Evolutionary conservation across 2,797 vertebrate species (phyloP).

Genomic region (Rhabdomys pumilio): DNA sequence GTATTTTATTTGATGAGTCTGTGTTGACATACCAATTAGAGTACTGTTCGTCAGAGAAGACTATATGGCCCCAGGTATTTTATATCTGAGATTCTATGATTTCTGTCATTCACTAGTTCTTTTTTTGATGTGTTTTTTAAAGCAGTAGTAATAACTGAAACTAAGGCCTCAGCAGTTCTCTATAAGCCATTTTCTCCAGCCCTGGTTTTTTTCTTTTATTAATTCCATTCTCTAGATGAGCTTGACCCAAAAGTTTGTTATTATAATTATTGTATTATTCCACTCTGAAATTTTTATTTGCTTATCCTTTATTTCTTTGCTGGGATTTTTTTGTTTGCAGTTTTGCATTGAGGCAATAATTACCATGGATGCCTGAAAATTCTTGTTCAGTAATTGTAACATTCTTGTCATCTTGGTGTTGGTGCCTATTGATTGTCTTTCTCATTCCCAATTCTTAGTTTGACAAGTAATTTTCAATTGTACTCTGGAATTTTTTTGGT

Average conservation of each 20-base stretch:
- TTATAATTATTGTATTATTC: conserved; percentile 29
- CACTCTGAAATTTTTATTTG: conserved; percentile 49
- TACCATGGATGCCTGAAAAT: conserved; percentile 46
- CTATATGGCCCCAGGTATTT: background rate
- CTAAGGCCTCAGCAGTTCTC: background rate
- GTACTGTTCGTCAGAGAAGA: background rate
- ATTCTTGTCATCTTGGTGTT: conserved; percentile 54
- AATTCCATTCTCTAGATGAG: conserved; percentile 56
- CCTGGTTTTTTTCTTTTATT: background rate
- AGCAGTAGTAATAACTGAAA: conserved; percentile 6
- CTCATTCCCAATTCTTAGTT: background rate
- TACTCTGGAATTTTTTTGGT: conserved; percentile 33
- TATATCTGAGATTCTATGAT: background rate
- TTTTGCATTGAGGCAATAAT: conserved; percentile 56
- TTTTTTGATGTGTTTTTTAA: background rate
- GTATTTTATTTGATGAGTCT: background rate
- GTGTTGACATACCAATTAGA: background rate
- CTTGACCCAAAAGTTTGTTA: conserved; percentile 41
- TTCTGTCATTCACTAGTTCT: background rate
- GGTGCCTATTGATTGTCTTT: conserved; percentile 27
- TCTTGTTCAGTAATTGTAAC: conserved; percentile 50
- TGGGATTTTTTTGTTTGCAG: conserved; percentile 35
- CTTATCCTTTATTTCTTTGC: conserved; percentile 53
- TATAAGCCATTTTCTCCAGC: background rate
- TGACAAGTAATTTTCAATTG: conserved; percentile 31